phyloP scores from a whole-genome alignment of 2,797 vertebrate species.

The Pseudomugil gertrudae region DNA sequence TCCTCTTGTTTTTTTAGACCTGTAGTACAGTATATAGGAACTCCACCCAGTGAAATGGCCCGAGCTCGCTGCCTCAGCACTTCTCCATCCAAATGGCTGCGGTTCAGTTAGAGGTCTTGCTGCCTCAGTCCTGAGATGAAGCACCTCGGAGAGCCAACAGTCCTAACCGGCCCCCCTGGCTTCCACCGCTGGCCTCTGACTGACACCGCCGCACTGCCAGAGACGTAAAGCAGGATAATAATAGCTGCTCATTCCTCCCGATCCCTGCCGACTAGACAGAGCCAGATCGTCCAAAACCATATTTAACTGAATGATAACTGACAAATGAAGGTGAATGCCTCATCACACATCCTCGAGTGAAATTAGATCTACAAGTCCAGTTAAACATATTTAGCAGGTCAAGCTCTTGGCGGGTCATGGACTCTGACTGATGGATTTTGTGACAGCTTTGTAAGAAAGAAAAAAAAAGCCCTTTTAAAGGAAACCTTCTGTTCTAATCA shows the following conservation, averaged over 20 bases:
- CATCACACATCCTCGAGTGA: conserved; percentile 16
- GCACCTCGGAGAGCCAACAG: conserved; percentile 69
- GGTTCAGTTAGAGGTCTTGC: conserved; percentile 76
- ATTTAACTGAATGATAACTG: conserved; percentile 61
- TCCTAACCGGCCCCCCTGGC: conserved; percentile 58
- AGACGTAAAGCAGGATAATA: conserved; percentile 71
- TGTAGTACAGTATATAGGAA: conserved; percentile 48
- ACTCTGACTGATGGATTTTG: conserved; percentile 40
- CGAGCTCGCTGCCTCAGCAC: conserved; percentile 69
- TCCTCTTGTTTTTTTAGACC: conserved; percentile 51
- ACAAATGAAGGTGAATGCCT: conserved; percentile 57
- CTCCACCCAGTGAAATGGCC: conserved; percentile 64
- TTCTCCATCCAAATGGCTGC: conserved; percentile 69
- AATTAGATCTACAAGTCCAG: conserved; percentile 39
- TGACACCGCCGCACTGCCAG: conserved; percentile 65
- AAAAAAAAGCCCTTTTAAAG: conserved; percentile 30
- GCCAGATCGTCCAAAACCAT: conserved; percentile 47
- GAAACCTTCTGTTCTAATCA: conserved; percentile 27
- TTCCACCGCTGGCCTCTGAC: conserved; percentile 59
- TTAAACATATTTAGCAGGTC: conserved; percentile 43
- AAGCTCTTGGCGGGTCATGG: conserved; percentile 44
- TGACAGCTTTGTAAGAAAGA: conserved; percentile 33
- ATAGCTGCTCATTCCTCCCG: conserved; percentile 63
- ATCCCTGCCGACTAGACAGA: conserved; percentile 42
- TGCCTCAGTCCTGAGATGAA: conserved; percentile 67